Percentiles rank a stretch among this genome's conserved stretches.
These are phyloP conservation scores for Agrilus mali DNA, from an alignment of 2,888 invertebrate genomes.

Conservation along the genomic window DNA sequence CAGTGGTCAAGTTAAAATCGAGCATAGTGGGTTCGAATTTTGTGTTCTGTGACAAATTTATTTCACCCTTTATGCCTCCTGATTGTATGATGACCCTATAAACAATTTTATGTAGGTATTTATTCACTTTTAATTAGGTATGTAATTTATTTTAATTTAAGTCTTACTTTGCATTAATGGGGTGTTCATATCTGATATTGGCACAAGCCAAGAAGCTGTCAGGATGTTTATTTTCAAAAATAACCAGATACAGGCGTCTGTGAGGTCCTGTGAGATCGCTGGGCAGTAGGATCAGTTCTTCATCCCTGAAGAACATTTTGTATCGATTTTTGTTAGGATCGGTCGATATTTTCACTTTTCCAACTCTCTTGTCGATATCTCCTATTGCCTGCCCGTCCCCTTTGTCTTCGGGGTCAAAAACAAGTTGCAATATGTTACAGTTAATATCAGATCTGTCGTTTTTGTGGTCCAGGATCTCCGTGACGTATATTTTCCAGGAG, in stretches of 20 bases:
- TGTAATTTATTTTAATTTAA: background rate
- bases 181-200: slow-evolving; percentile 55
- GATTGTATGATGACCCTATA: slow-evolving; percentile 57
- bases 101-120: no score
- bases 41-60: slow-evolving; percentile 66
- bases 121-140: no score
- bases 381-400: slow-evolving; percentile 56
- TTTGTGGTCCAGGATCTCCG: slow-evolving; percentile 72
- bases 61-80: slow-evolving; percentile 67
- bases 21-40: slow-evolving; percentile 76
- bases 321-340: slow-evolving; percentile 43
- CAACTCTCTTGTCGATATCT: slow-evolving; percentile 65
- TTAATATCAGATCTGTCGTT: slow-evolving; percentile 58
- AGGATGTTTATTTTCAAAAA: slow-evolving; percentile 63
- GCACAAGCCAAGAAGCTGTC: slow-evolving; percentile 75
- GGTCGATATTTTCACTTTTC: slow-evolving; percentile 58
- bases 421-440: slow-evolving; percentile 72
- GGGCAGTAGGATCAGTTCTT: slow-evolving; percentile 55
- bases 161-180: slow-evolving; percentile 58
- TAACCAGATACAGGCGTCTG: slow-evolving; percentile 65
- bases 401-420: slow-evolving; percentile 71
- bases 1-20: slow-evolving; percentile 54
- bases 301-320: slow-evolving; percentile 53
- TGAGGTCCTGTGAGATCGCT: slow-evolving; percentile 63
- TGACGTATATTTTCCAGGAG: slow-evolving; percentile 80